phyloP scores from a whole-genome alignment of 2,797 vertebrate genomes.

The Xenentodon cancila region DNA sequence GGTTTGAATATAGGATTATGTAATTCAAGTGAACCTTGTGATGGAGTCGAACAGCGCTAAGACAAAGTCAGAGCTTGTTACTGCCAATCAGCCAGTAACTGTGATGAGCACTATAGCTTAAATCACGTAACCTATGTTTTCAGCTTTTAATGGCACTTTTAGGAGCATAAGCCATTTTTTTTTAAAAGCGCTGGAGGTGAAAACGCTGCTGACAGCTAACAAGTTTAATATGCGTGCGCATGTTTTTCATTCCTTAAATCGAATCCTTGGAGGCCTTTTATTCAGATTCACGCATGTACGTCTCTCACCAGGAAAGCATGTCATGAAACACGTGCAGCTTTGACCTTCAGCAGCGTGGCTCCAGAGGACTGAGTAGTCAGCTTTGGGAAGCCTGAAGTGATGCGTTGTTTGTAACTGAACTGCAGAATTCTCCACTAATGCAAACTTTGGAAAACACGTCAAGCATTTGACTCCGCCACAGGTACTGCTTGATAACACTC shows the following conservation, averaged over 20 bases:
- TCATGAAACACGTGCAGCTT: not conserved
- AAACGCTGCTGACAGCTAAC: not conserved
- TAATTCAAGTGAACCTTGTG: no score
- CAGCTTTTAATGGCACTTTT: not conserved
- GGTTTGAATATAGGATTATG: no score
- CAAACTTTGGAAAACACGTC: constrained; percentile 16
- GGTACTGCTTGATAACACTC: constrained; percentile 50
- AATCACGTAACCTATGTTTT: not conserved
- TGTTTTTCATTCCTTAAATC: not conserved
- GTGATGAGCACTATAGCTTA: not conserved
- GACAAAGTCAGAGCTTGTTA: no score
- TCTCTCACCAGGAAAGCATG: constrained; percentile 1
- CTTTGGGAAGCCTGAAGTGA: not conserved
- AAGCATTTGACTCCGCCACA: constrained; percentile 41
- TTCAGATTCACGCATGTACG: not conserved
- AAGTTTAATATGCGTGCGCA: not conserved
- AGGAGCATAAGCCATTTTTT: not conserved
- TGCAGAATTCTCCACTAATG: constrained; percentile 3
- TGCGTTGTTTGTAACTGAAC: not conserved
- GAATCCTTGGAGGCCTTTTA: constrained; percentile 6
- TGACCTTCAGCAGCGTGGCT: not conserved
- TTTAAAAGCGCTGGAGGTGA: not conserved
- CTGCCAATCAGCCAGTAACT: not conserved
- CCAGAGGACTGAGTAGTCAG: not conserved
- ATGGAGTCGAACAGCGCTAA: no score